Evolutionary conservation across 2,888 invertebrate genomes (phyloP), one percentile per base, ranked within the genome.

Genomic region (Drosophila algonquin): DNA sequence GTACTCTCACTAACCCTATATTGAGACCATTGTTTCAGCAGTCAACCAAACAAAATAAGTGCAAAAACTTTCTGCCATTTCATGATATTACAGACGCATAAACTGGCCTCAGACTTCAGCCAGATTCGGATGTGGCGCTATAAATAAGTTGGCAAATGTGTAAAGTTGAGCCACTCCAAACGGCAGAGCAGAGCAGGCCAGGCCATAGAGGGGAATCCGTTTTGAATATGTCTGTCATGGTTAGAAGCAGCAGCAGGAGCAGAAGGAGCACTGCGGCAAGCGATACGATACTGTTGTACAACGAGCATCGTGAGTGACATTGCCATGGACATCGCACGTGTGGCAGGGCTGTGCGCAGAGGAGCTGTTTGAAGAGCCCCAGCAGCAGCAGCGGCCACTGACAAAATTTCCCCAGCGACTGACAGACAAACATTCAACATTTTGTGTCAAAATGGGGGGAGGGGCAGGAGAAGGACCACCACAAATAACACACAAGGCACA

Each of bases 391-490:
- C 65, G 24, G 64, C n/a, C n/a, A 40, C 40, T 40, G 45, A 53
- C 67, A 68, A 85, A 87, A 86, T 87, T 87, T 86, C 85, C 85
- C 85, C 76, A 83, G 86, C 80, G 88, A 87, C 83, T 86, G 88
- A 78, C 81, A 81, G 78, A 80, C 87, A 75, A 80, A 72, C 30
- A 30, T 78, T 80, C 67, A 75, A 72, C 72, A 72, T 72, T 72
- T 72, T 72, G 72, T 64, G 72, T 72, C 72, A 72, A 72, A 72
- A 72, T 70, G 56, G 24, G 4, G 0, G 52, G 2, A 35, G 45
- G 59, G 46, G 18, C 40, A 53, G 50, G 64, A 50, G 48, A 12
- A 14, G 14, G 12, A 12, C 44, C 50, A 54, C 69, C 57, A 55
- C 52, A 58, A 47, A 65, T 53, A 63, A 56, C 48, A 62, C 35